phyloP scores from a whole-genome alignment of 2,797 vertebrate species.

The Clarias fuscus region DNA sequence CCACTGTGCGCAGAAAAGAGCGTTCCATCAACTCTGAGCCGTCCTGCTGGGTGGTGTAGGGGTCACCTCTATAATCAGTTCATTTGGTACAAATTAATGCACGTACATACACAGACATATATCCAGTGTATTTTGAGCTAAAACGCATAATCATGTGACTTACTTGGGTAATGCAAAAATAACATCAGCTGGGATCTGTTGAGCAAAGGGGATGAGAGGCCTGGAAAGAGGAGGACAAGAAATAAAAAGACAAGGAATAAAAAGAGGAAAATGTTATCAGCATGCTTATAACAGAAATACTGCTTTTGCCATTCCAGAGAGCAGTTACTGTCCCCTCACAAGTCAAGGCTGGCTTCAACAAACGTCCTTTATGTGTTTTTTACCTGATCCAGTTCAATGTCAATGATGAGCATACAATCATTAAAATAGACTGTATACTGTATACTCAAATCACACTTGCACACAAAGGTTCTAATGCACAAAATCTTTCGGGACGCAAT shows the following conservation, averaged over 20 bases:
- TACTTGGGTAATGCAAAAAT: constrained; percentile 73
- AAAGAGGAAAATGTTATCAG: too few species aligned
- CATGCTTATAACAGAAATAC: not conserved
- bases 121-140: not conserved
- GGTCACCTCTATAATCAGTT: constrained; percentile 25
- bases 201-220: constrained; percentile 73
- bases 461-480: not conserved
- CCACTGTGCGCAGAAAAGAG: constrained; percentile 72
- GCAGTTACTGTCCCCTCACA: not conserved
- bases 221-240: constrained; percentile 63
- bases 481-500: not conserved
- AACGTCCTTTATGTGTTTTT: not conserved
- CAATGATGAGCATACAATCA: not conserved
- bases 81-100: not conserved
- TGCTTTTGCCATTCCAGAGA: not conserved
- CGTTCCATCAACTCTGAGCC: constrained; percentile 35
- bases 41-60: constrained; percentile 3
- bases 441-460: not conserved
- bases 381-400: not conserved
- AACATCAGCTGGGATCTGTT: constrained; percentile 66
- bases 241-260: not conserved
- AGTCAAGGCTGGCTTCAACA: not conserved
- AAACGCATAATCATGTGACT: constrained; percentile 60
- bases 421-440: not conserved
- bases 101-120: not conserved